phyloP scores from a whole-genome alignment of 2,797 vertebrate genomes.

The Mus caroli region DNA sequence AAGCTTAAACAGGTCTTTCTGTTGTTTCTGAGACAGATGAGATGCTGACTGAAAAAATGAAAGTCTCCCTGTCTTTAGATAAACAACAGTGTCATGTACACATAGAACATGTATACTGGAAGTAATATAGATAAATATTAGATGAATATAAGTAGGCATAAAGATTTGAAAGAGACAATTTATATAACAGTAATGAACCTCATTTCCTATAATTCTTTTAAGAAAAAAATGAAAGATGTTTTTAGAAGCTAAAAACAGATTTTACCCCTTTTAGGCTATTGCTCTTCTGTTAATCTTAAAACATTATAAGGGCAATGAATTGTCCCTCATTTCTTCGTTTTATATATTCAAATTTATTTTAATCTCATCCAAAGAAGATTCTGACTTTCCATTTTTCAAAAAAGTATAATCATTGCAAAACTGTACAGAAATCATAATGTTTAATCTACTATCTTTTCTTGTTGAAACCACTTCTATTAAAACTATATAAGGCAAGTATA shows the following conservation, averaged over 20 bases:
- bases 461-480: neutral
- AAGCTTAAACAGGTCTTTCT: neutral
- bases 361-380: neutral
- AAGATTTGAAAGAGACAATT: neutral
- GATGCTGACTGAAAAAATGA: neutral
- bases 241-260: neutral
- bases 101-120: neutral
- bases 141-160: neutral
- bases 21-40: neutral
- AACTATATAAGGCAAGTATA: neutral
- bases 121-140: neutral
- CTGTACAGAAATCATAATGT: neutral
- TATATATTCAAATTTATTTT: neutral
- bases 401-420: neutral
- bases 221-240: neutral
- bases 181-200: neutral
- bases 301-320: neutral
- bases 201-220: neutral
- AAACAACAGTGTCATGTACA: neutral
- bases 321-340: neutral
- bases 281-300: neutral
- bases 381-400: neutral
- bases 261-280: neutral
- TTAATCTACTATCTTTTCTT: too few species aligned
- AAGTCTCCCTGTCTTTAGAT: neutral